phyloP scores from a whole-genome alignment of 1,140 invertebrate species.

The Monochamus saltuarius region DNA sequence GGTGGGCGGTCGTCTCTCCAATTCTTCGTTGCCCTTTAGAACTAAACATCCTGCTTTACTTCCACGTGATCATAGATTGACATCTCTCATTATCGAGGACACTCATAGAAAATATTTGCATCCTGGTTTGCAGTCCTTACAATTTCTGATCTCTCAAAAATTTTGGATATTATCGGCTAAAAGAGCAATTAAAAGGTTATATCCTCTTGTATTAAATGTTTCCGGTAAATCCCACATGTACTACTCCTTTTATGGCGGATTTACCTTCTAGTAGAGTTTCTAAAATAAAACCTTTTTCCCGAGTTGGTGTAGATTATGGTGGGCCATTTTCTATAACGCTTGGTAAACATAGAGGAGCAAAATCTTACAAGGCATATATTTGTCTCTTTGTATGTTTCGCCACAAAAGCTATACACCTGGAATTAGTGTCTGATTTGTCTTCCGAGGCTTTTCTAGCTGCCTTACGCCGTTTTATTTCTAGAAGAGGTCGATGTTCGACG shows the following conservation, averaged over 20 bases:
- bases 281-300: conserved; percentile 11
- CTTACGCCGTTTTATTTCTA: background rate
- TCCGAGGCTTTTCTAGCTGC: too few species aligned
- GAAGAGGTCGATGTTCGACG: background rate
- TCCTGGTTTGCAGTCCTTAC: conserved; percentile 3
- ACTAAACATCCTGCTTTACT: conserved; percentile 17
- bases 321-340: conserved; percentile 17
- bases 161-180: conserved; percentile 15
- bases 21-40: conserved; percentile 22
- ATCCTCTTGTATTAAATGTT: conserved; percentile 6
- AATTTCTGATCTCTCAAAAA: conserved; percentile 15
- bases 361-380: too few species aligned
- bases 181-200: conserved; percentile 4
- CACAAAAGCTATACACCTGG: conserved; percentile 10
- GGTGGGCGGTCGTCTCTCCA: conserved; percentile 28
- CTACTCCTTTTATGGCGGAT: conserved; percentile 16
- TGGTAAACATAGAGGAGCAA: conserved; percentile 1
- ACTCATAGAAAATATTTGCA: conserved; percentile 18
- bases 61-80: conserved; percentile 6
- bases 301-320: conserved; percentile 14
- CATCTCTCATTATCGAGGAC: conserved; percentile 9
- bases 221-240: background rate
- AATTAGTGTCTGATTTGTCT: conserved; percentile 15
- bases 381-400: conserved; percentile 6
- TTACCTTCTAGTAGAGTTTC: conserved; percentile 9